Evolutionary conservation across 2,797 vertebrate species (phyloP).

Genomic region (Vespertilio murinus): DNA sequence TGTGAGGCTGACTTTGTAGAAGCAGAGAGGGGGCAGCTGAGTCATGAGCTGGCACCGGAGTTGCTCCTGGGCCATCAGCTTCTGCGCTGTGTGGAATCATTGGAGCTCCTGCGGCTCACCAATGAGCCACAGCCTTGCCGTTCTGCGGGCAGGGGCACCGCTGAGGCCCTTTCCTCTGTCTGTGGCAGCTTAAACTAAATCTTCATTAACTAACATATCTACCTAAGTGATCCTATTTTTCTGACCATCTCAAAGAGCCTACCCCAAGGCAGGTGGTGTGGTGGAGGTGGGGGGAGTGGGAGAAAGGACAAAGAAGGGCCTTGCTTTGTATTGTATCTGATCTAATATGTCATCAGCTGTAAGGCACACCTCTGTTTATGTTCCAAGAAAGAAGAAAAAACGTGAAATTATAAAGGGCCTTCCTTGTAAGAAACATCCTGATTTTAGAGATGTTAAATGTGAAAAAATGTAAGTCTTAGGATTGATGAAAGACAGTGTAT

Average conservation of each 20-base stretch:
- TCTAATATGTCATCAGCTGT: not conserved
- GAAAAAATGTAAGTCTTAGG: not conserved
- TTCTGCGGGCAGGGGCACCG: too few species aligned
- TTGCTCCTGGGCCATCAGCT: not conserved
- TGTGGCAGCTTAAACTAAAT: not conserved
- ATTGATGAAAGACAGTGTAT: not conserved
- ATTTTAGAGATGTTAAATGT: not conserved
- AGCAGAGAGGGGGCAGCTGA: not conserved
- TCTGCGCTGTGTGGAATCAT: too few species aligned
- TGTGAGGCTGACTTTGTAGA: not conserved
- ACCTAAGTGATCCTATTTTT: not conserved
- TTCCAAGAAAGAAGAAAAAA: not conserved
- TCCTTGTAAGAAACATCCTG: not conserved
- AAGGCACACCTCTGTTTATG: not conserved
- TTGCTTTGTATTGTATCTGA: not conserved
- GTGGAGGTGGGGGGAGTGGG: rapidly evolving
- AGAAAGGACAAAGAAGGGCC: not conserved
- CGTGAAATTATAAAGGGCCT: not conserved
- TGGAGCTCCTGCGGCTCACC: not conserved
- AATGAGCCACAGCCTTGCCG: not conserved
- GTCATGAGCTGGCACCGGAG: not conserved
- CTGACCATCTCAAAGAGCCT: not conserved
- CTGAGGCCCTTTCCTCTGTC: not conserved
- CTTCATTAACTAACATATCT: not conserved
- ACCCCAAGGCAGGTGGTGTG: not conserved